Evolutionary conservation across 2,888 invertebrate species (phyloP).

Genomic region (Trachelus troglodyta): DNA sequence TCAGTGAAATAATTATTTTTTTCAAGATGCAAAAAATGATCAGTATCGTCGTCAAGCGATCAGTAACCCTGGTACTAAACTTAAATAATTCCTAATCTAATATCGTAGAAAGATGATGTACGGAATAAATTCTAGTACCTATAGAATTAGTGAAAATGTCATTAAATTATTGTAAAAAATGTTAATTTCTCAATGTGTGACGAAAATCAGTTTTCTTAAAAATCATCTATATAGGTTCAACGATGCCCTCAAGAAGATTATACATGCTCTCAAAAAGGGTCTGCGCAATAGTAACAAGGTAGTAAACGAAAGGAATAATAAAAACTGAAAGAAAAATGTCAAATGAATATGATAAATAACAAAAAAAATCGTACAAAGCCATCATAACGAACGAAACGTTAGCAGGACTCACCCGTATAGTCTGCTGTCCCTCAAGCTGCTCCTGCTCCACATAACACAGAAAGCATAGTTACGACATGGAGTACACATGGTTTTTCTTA

Average conservation of each 20-base stretch:
- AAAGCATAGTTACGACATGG: slow-evolving; percentile 53
- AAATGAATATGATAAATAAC: slow-evolving; percentile 10
- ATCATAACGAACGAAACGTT: slow-evolving; percentile 43
- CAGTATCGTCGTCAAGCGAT: too few relatives aligned
- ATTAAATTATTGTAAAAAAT: too few relatives aligned
- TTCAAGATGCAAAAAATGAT: too few relatives aligned
- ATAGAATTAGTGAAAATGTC: too few relatives aligned
- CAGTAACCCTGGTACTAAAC: too few relatives aligned
- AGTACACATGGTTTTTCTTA: background rate
- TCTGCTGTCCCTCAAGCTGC: slow-evolving; percentile 91
- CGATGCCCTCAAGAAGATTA: slow-evolving; percentile 15
- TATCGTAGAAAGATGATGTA: too few relatives aligned
- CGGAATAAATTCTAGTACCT: too few relatives aligned
- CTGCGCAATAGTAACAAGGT: background rate
- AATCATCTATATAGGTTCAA: background rate
- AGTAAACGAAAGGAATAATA: background rate
- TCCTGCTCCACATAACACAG: slow-evolving; percentile 71
- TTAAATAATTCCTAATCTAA: too few relatives aligned
- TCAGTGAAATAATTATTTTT: too few relatives aligned
- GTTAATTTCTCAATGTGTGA: too few relatives aligned
- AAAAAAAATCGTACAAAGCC: slow-evolving; percentile 46
- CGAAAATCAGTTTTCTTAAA: too few relatives aligned
- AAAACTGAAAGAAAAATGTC: background rate
- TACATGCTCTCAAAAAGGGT: slow-evolving; percentile 18
- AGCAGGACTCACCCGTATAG: slow-evolving; percentile 80